Conservation (phyloP, 2,888 invertebrate genomes). For the Eupithecia exiguata region DNA sequence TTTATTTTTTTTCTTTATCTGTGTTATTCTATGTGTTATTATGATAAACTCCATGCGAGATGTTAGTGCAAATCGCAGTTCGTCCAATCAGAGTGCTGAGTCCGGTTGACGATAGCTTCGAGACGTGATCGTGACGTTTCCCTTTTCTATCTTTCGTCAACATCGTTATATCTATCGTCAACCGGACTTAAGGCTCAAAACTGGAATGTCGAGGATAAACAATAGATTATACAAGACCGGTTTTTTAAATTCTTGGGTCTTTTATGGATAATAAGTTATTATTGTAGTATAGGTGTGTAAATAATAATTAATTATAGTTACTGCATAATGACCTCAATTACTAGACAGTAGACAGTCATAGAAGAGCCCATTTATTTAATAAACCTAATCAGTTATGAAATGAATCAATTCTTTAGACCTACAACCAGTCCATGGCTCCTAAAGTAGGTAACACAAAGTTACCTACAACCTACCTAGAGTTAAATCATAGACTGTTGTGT, state of each 20-base stretch:
- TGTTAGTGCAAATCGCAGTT: background rate
- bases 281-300: background rate
- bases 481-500: too few relatives aligned
- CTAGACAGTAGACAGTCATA: background rate
- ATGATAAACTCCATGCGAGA: background rate
- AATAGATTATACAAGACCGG: background rate
- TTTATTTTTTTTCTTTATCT: conserved; percentile 3
- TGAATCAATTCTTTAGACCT: too few relatives aligned
- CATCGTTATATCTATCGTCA: too few relatives aligned
- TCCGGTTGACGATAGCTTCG: too few relatives aligned
- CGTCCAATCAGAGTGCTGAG: background rate
- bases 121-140: too few relatives aligned
- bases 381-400: background rate
- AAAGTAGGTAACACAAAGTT: background rate
- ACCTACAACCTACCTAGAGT: too few relatives aligned
- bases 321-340: background rate
- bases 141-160: too few relatives aligned
- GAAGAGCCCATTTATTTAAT: background rate
- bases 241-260: background rate
- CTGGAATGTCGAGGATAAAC: too few relatives aligned
- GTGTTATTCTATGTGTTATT: too few relatives aligned
- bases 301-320: background rate
- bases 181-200: too few relatives aligned
- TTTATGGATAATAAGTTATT: background rate
- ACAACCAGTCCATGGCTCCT: background rate